Evolutionary conservation across 2,797 vertebrate genomes (phyloP), one percentile per base, ranked within the genome.

Genomic region (Tiaroga cobitis): DNA sequence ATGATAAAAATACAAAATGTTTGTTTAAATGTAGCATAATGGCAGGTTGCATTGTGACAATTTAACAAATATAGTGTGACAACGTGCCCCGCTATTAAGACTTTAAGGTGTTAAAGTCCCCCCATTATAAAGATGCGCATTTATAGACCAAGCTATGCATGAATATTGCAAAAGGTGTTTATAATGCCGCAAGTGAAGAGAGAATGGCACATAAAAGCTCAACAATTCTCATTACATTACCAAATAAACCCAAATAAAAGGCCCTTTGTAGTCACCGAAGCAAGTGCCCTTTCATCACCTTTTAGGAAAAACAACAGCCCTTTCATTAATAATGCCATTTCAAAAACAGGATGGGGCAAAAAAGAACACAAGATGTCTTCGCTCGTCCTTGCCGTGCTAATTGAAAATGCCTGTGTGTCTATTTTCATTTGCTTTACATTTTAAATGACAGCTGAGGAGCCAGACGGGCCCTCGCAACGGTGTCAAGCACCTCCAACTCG

Each of bases 371-470:
- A 88, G 90, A 88, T 29, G 81, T 90, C 86, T 90, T 92, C 87
- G 83, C 61, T 89, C 85, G 87, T 51, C 87, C 87, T 84, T 80
- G 85, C 92, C 88, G 87, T 88, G 89, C 87, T 93, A 91, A 93
- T 92, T 92, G 90, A 91, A 89, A 89, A 92, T 89, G 90, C 85
- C 83, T 87, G 86, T 85, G 92, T 91, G 92, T 91, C 91, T 89
- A 89, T 93, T 91, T 90, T 91, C 89, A 82, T 87, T 90, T 91
- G 87, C 90, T 95, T 93, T 94, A 91, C 86, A 95, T 93, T 94
- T 94, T 89, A 93, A 94, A 93, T 91, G 89, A 92, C 56, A 80
- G 88, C 88, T 86, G 88, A 90, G 89, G 90, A 93, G 89, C 74
- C 85, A 88, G 86, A 88, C 86, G 90, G 89, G 88, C 81, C 89